Percentiles rank a stretch among this genome's conserved stretches.
Evolutionary conservation across 2,113 vertebrate genomes (phyloP).

Genomic region (Chauna torquata): DNA sequence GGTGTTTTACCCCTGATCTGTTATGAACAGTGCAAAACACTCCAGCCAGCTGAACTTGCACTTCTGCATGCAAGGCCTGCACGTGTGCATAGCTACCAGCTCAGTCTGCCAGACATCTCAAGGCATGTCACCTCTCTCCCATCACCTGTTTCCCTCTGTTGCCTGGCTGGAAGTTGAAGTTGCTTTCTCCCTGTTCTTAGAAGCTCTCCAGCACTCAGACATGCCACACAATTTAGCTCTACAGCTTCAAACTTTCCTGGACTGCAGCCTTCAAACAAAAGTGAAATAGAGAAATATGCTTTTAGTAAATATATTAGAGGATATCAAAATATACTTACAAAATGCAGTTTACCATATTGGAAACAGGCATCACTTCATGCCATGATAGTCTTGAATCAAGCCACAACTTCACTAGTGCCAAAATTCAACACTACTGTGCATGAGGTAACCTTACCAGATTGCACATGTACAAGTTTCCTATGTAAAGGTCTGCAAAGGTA

Average conservation of each 20-base stretch:
- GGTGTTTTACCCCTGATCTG: neutral
- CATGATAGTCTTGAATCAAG: neutral
- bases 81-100: fast-evolving
- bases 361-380: neutral
- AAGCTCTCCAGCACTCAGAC: neutral
- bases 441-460: neutral
- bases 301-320: neutral
- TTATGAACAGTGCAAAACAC: neutral
- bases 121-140: neutral
- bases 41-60: neutral
- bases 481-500: neutral
- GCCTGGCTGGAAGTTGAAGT: neutral
- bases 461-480: neutral
- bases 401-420: neutral
- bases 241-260: neutral
- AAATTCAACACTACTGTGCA: neutral
- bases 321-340: neutral
- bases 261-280: neutral
- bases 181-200: neutral
- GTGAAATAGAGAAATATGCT: neutral
- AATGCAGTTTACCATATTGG: neutral
- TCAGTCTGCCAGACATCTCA: neutral
- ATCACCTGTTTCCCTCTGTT: neutral
- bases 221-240: neutral
- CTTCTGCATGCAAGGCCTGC: neutral